These are phyloP conservation scores for Phasianus colchicus DNA, from an alignment of 2,113 vertebrate species.

Conservation along the genomic window DNA sequence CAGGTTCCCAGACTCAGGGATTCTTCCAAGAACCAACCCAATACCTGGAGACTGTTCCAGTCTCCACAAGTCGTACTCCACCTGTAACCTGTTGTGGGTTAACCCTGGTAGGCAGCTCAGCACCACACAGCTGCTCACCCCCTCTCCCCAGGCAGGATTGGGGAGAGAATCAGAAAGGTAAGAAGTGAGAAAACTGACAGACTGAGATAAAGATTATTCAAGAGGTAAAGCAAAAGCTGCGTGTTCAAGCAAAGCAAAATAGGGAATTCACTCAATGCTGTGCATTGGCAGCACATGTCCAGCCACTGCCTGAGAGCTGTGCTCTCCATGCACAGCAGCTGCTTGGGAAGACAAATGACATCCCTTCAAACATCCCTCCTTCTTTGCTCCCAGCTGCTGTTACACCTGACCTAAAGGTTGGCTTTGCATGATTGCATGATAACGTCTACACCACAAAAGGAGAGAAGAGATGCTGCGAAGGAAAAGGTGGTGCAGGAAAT, in stretches of 20 bases:
- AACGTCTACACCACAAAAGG: background rate
- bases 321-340: background rate
- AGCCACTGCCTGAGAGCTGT: too few relatives aligned
- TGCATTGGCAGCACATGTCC: too few relatives aligned
- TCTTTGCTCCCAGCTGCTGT: background rate
- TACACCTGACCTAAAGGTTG: background rate
- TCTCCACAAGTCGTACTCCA: background rate
- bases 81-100: background rate
- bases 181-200: background rate
- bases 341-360: background rate
- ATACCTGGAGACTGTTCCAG: background rate
- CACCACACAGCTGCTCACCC: background rate
- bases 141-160: background rate
- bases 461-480: background rate
- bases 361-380: background rate
- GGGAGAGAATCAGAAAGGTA: background rate
- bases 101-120: background rate
- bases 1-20: background rate
- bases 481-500: background rate
- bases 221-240: background rate
- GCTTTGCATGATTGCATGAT: accelerated
- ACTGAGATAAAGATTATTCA: background rate
- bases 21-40: background rate
- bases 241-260: background rate
- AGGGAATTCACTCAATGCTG: background rate